Evolutionary conservation across 2,888 invertebrate genomes (phyloP), one percentile per base, ranked within the genome.

Genomic region (Ellobium chinense): DNA sequence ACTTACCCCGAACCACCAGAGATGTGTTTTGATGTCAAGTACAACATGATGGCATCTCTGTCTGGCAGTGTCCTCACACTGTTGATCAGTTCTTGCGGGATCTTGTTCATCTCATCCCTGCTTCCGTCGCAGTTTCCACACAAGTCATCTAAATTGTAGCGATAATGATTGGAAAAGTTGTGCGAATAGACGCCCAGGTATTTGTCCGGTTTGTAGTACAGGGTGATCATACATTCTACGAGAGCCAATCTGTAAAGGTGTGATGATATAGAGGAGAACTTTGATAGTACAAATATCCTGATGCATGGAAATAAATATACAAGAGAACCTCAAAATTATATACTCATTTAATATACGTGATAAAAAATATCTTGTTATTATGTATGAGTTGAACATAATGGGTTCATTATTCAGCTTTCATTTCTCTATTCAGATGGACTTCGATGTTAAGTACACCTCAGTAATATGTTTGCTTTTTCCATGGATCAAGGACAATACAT

Each of bases 121-220:
- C 31, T 54, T 18, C 72, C 72, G 56, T 72, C 72, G 34, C 72
- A 72, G 56, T 72, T 29, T 12, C 72, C 72, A n/a, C 72, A 72
- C 29, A 72, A 58, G 21, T 31, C 46, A 31, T 31, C 31, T 24
- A 18, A 31, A 12, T 46, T 54, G 72, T 56, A 72, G 1, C n/a
- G 4, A 54, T 54, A 72, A 31, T 56, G 29, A 12, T 27, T 31
- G 7, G 72, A 56, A 21, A 27, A 54, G 56, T 72, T 56, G 72
- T 54, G 72, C 27, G 72, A 72, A n/a, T 72, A 72, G 12, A 72
- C 34, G 56, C 72, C 72, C 21, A 58, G 56, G 21, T 72, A 72
- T 2, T 54, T 27, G 58, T 56, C 54, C 1, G 72, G 31, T 31
- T 72, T 46, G 56, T 56, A 72, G 24, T 72, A 34, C 29, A 72